Conservation (phyloP, 2,888 invertebrate genomes). For the Strigamia maritima region DNA sequence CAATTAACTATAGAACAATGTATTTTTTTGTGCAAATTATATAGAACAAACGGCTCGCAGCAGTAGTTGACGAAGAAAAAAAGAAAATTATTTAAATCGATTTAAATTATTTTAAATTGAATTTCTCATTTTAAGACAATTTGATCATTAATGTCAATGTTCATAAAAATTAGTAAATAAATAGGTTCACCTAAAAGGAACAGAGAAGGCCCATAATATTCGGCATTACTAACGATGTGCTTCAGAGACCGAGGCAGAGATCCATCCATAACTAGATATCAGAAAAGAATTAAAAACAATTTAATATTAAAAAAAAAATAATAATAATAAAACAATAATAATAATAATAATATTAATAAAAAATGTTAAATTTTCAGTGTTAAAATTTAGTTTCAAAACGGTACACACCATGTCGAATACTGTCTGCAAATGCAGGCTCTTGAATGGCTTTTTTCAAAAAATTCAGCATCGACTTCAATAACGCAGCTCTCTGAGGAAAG, state of each 20-base stretch:
- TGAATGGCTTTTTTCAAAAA: conserved; percentile 82
- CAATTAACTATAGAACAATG: no score
- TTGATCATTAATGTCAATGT: no score
- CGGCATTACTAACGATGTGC: conserved; percentile 78
- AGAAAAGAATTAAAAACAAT: neutral
- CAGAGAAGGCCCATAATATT: conserved; percentile 81
- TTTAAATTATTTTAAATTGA: no score
- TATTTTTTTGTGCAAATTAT: no score
- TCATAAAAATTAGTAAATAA: no score
- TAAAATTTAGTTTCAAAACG: neutral
- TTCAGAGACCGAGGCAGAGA: conserved; percentile 73
- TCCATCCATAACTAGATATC: conserved; percentile 70
- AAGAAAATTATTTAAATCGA: no score
- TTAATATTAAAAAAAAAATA: neutral
- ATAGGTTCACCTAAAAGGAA: conserved; percentile 66
- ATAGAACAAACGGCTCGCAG: no score
- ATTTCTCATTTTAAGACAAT: no score
- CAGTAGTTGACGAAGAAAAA: no score
- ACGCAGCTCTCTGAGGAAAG: conserved; percentile 75
- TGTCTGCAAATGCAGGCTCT: conserved; percentile 73
- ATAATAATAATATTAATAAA: no score
- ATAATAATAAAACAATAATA: no score
- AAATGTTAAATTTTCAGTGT: no score
- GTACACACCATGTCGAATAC: conserved; percentile 64
- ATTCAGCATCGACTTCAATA: conserved; percentile 82